These are phyloP conservation scores for Hyles vespertilio DNA, from an alignment of 1,140 invertebrate genomes.

Conservation along the genomic window DNA sequence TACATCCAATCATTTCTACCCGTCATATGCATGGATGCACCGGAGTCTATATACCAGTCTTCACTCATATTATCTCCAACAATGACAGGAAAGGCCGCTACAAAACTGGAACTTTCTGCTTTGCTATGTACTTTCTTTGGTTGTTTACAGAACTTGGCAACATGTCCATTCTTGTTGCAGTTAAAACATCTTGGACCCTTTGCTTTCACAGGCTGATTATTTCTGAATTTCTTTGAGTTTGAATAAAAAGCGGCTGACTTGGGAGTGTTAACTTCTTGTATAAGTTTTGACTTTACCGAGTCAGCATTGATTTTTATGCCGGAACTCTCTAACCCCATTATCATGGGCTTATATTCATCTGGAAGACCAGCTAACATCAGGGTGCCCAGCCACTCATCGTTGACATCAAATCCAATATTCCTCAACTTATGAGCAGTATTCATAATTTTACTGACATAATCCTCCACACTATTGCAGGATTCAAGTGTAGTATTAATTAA, in stretches of 20 bases:
- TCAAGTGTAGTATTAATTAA: slow-evolving; percentile 30
- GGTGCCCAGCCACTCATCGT: slow-evolving; percentile 51
- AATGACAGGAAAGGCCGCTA: slow-evolving; percentile 26
- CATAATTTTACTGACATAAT: slow-evolving; percentile 33
- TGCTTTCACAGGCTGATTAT: neutral
- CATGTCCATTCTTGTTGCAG: slow-evolving; percentile 33
- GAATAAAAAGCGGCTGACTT: slow-evolving; percentile 10
- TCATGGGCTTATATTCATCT: slow-evolving; percentile 57
- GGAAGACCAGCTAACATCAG: slow-evolving; percentile 52
- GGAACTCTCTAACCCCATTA: slow-evolving; percentile 52
- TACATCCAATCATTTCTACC: slow-evolving; percentile 32
- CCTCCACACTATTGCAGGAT: slow-evolving; percentile 20
- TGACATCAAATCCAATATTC: slow-evolving; percentile 46
- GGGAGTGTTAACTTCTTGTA: slow-evolving; percentile 36
- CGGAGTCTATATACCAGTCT: slow-evolving; percentile 37
- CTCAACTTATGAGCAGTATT: slow-evolving; percentile 31
- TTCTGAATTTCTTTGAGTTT: slow-evolving; percentile 10
- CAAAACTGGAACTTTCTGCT: slow-evolving; percentile 24
- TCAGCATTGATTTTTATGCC: slow-evolving; percentile 37
- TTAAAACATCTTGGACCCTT: slow-evolving; percentile 32
- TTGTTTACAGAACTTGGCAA: slow-evolving; percentile 27
- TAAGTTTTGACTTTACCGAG: slow-evolving; percentile 54
- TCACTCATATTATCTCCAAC: neutral
- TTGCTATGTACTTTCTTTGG: slow-evolving; percentile 20
- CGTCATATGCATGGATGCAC: slow-evolving; percentile 35